Base-by-base conservation (phyloP, 1,140 invertebrate genomes). In the Heliconius eleuchia region DNA sequence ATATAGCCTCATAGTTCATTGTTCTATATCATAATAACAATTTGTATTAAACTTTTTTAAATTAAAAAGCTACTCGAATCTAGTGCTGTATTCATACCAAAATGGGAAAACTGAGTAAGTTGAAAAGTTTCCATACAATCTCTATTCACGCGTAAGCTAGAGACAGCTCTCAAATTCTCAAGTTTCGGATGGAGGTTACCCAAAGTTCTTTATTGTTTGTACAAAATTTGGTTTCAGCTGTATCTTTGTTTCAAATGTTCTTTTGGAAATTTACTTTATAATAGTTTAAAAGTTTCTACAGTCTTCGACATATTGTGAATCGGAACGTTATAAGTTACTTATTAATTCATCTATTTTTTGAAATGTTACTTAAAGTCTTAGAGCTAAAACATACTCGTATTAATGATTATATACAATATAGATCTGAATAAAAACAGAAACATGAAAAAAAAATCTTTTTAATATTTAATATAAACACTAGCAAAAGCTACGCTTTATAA, bases 171-270 rank as follows among this genome's bases (percentile, higher is more conserved):
- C 37, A 42, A 50, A 74, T 74, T 37, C 74, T 18, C 37, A 52
- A 75, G 55, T 66, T 74, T 75, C 9, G 9, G 74, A 39, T 23
- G 55, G 60, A 75, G 60, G 74, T 75, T 75, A 23, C 37, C n/a
- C 27, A 66, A 75, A 75, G 18, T 75, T 66, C 74, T 60, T 60
- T 66, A 75, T 75, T 75, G 55, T 75, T 75, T 60, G 19, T 34
- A 2, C 34, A 30, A 75, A 75, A 66, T 66, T 75, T 66, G 57
- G 74, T 66, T 66, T 75, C 55, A 60, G 16, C n/a, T 75, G 18
- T 66, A 66, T 75, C 74, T 60, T 75, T 75, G 74, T 75, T 75
- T 75, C 34, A 60, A 60, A 74, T 75, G 57, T 39, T 75, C 74
- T 75, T 66, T 42, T 60, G 23, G n/a, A 74, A 75, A 75, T 60